Percentiles rank a stretch among this genome's conserved stretches.
Conservation (phyloP, 2,888 invertebrate species). For the Drosophila ezoana region DNA sequence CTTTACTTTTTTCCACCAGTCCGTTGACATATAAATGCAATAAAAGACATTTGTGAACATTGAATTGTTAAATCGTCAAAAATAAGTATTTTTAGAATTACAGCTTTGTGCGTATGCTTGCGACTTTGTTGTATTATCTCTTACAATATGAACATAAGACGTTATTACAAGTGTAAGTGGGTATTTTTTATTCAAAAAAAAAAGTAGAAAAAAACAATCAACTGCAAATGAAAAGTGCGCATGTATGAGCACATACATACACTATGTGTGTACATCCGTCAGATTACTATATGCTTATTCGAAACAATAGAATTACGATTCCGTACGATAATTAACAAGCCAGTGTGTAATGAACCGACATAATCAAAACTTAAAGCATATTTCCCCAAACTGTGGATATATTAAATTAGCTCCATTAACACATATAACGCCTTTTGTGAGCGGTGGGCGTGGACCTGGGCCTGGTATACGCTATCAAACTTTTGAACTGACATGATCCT, state of each 20-base stretch:
- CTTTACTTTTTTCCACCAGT: background rate
- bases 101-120: background rate
- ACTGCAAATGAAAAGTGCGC: constrained; percentile 22
- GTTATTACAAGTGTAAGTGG: constrained; percentile 28
- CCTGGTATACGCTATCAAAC: background rate
- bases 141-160: constrained; percentile 13
- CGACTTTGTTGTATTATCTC: constrained; percentile 1
- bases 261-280: constrained; percentile 1
- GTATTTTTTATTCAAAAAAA: background rate
- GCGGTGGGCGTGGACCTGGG: constrained; percentile 27
- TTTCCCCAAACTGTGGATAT: background rate
- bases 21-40: background rate
- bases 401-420: background rate
- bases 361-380: background rate
- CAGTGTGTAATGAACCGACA: background rate
- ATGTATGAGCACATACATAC: constrained; percentile 20
- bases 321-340: background rate
- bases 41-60: constrained; percentile 22
- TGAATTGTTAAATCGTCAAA: constrained; percentile 5
- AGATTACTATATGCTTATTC: background rate
- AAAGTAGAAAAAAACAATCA: constrained; percentile 7
- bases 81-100: constrained; percentile 5
- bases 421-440: background rate
- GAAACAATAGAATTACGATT: background rate
- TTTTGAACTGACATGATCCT: background rate